Base-by-base conservation (phyloP, 2,113 vertebrate genomes). In the Oncorhynchus mykiss region DNA sequence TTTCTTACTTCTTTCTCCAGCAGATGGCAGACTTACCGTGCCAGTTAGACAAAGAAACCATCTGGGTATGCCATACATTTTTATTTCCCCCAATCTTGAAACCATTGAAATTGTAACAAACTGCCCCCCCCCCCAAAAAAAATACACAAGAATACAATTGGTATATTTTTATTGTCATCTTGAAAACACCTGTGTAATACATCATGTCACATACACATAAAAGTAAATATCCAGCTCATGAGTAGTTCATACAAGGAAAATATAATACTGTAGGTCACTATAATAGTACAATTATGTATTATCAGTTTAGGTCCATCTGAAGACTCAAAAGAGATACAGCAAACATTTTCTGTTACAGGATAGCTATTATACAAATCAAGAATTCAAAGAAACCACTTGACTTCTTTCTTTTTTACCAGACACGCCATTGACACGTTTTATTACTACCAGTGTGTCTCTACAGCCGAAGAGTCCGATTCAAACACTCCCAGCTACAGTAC, bases 81-180 rank as follows among this genome's bases (percentile, higher is more conserved):
- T 62, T 62, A 18, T 62, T 62, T 22, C 27, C 59, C 59, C 18
- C 4, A 60, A 22, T 60, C 59, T 60, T 9, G 13, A 54, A 54
- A 24, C n/a, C n/a, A 62, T 5, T 22, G 51, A 62, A 62, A 62
- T 62, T 3, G 22, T 62, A 13, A 62, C 59, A 22, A 62, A 22
- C 11, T 51, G 59, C 59, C 16, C 1, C 14, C 1, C 27, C 3
- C 25, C 25, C 25, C 25, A 2, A 3, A 57, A 13, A 57, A 4
- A 20, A 57, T 57, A 4, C 67, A 18, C 45, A 77, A 70, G 25
- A 51, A 71, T 71, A 71, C 69, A 71, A 71, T 54, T 73, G 59
- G 66, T 57, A 18, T 45, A 34, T 54, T 57, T 29, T 70, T 27
- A 16, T 25, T 24, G 3, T 24, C 22, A 69, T 51, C 5, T n/a